Conservation (phyloP, 1,140 invertebrate species). For the Littorina saxatilis region DNA sequence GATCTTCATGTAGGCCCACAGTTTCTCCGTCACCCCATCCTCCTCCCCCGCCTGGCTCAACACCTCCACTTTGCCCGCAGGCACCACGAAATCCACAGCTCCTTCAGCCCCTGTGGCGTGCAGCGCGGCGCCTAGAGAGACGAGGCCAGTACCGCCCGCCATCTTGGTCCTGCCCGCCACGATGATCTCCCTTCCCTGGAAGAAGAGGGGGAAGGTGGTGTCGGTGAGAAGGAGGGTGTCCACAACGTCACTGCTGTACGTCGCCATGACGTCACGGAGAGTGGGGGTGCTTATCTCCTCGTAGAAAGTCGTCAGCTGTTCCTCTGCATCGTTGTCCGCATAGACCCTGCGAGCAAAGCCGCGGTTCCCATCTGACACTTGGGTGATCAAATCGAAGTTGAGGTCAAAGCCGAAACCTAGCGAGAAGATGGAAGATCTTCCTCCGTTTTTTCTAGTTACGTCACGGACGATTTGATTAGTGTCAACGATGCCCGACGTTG, state of each 20-base stretch:
- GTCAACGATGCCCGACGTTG: slow-evolving; percentile 81
- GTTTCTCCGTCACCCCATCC: slow-evolving; percentile 42
- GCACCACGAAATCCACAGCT: slow-evolving; percentile 33
- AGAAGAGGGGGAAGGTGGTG: slow-evolving; percentile 49
- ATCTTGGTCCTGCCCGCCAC: slow-evolving; percentile 51
- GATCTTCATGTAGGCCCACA: slow-evolving; percentile 57
- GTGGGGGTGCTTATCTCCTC: slow-evolving; percentile 83
- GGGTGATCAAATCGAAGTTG: slow-evolving; percentile 81
- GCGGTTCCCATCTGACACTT: slow-evolving; percentile 80
- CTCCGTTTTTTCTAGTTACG: slow-evolving; percentile 55
- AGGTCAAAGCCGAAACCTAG: slow-evolving; percentile 84
- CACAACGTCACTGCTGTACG: slow-evolving; percentile 77
- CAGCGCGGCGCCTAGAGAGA: background rate
- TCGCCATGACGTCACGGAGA: slow-evolving; percentile 81
- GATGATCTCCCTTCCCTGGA: slow-evolving; percentile 59
- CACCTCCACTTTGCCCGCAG: slow-evolving; percentile 1
- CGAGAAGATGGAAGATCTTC: slow-evolving; percentile 78
- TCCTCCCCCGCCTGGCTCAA: slow-evolving; percentile 17
- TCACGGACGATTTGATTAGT: slow-evolving; percentile 77
- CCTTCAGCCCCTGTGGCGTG: no score
- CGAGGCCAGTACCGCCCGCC: slow-evolving; percentile 12
- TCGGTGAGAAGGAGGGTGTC: slow-evolving; percentile 52
- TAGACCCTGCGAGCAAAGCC: no score
- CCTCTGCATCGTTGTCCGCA: slow-evolving; percentile 82
- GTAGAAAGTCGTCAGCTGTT: slow-evolving; percentile 85